Conservation (phyloP, 23 tunicate genomes). For the Botrylloides violaceus region DNA sequence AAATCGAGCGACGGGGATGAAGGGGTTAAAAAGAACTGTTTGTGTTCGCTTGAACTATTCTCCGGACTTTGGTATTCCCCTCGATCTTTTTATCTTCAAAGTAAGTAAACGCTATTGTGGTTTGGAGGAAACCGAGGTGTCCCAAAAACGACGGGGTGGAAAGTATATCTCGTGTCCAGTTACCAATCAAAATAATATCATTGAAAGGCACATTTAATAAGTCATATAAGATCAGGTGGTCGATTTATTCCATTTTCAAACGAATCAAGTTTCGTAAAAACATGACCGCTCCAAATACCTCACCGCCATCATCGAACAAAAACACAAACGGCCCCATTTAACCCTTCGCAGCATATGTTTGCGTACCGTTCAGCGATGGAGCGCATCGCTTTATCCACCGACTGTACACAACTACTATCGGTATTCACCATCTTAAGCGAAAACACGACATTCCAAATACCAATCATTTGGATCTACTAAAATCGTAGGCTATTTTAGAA, state of each 20-base stretch:
- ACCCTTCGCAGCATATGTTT: not conserved
- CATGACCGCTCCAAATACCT: not conserved
- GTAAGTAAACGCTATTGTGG: not conserved
- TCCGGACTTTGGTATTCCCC: conserved; percentile 2
- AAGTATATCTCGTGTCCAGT: not conserved
- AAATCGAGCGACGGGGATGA: too few relatives aligned
- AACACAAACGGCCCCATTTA: not conserved
- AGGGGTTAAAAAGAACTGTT: not conserved
- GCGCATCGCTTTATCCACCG: too few relatives aligned
- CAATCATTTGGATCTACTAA: too few relatives aligned
- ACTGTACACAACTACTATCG: too few relatives aligned
- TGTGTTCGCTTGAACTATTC: not conserved
- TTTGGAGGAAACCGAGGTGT: not conserved
- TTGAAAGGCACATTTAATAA: not conserved
- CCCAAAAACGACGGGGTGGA: not conserved
- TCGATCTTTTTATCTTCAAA: not conserved
- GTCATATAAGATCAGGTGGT: not conserved
- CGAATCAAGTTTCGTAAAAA: not conserved
- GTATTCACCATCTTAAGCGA: too few relatives aligned
- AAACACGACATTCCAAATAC: too few relatives aligned
- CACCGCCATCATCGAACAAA: not conserved
- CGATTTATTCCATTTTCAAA: not conserved
- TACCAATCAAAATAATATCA: not conserved
- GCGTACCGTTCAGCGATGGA: not conserved
- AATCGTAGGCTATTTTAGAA: too few relatives aligned